phyloP scores from a whole-genome alignment of 2,113 vertebrate species.

The Anhinga anhinga region DNA sequence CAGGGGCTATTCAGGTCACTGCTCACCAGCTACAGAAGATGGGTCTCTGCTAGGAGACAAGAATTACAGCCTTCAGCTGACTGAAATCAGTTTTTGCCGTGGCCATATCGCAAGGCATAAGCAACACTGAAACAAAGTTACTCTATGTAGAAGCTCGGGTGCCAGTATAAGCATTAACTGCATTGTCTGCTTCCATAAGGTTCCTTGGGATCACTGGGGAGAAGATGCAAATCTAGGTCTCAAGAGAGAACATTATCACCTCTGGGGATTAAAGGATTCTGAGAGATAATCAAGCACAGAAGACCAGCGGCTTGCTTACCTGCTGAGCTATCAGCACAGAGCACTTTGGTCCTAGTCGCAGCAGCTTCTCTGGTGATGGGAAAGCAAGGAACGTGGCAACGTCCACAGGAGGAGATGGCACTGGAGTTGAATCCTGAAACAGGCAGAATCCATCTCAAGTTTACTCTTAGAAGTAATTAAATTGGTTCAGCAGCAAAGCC shows the following conservation, averaged over 20 bases:
- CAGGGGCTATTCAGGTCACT: not conserved
- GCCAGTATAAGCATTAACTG: not conserved
- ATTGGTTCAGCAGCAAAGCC: not conserved
- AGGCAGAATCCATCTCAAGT: not conserved
- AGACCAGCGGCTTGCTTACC: slow-evolving; percentile 58
- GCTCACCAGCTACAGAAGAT: not conserved
- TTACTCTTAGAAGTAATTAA: not conserved
- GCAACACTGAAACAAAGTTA: not conserved
- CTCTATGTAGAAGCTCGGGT: not conserved
- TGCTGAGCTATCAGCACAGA: slow-evolving; percentile 86
- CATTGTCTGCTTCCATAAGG: not conserved
- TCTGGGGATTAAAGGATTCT: not conserved
- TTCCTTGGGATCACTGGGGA: not conserved
- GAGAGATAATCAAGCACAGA: not conserved
- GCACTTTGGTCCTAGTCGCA: slow-evolving; percentile 87
- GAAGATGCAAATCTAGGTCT: not conserved
- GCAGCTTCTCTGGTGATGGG: slow-evolving; percentile 92
- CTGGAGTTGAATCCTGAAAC: slow-evolving; percentile 78
- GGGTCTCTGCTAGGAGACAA: not conserved
- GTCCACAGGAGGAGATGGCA: slow-evolving; percentile 78
- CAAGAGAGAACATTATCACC: not conserved
- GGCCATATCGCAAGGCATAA: not conserved
- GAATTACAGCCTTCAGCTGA: not conserved
- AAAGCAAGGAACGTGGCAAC: slow-evolving; percentile 89
- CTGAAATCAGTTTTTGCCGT: not conserved